phyloP scores from a whole-genome alignment of 2,113 vertebrate genomes.

The Mixornis gularis region DNA sequence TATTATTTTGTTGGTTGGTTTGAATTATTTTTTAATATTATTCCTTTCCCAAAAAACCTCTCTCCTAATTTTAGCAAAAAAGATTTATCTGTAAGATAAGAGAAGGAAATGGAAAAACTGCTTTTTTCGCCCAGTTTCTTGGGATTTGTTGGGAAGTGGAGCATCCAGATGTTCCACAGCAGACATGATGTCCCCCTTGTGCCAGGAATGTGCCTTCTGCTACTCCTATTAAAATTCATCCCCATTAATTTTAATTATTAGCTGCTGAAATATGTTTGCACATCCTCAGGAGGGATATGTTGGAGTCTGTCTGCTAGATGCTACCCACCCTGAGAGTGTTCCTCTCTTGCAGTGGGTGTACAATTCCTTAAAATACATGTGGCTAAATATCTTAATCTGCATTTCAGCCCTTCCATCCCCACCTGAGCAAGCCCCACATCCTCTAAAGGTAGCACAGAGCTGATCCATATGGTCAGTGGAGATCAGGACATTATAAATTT shows the following conservation, averaged over 20 bases:
- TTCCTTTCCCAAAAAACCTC: background rate
- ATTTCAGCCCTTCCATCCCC: background rate
- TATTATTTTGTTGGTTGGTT: background rate
- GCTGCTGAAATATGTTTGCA: background rate
- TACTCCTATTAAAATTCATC: background rate
- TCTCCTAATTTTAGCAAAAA: background rate
- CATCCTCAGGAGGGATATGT: background rate
- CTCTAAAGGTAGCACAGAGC: background rate
- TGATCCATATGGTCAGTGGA: rapidly evolving
- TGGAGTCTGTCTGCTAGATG: background rate
- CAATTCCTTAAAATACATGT: background rate
- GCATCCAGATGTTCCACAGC: background rate
- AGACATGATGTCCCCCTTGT: background rate
- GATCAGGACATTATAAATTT: background rate
- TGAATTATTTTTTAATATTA: background rate
- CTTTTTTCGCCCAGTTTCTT: background rate
- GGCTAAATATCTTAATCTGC: background rate
- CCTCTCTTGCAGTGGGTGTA: background rate
- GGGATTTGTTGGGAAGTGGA: background rate
- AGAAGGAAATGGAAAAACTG: background rate
- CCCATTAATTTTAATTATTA: slow-evolving; percentile 9
- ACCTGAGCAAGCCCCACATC: background rate
- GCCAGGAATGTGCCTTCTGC: background rate
- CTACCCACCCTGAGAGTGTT: background rate
- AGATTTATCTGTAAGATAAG: background rate